phyloP scores from a whole-genome alignment of 1,140 invertebrate genomes.

The Tribolium castaneum region DNA sequence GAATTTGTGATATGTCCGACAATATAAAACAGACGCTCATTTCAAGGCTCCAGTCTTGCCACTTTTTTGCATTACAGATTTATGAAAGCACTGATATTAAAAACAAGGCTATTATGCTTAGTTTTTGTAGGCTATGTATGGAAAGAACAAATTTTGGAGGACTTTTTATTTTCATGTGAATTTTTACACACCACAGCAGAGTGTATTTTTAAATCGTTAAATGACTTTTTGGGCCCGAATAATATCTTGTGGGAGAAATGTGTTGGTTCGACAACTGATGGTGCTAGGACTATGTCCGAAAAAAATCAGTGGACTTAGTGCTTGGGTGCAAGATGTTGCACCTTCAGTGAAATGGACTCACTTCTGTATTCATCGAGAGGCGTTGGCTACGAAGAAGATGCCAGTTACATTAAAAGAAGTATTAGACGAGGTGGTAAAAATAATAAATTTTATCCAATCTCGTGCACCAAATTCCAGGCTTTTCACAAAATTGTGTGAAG shows the following conservation, averaged over 20 bases:
- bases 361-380: neutral
- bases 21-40: neutral
- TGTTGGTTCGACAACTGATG: neutral
- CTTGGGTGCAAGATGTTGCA: neutral
- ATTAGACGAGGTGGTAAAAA: neutral
- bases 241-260: neutral
- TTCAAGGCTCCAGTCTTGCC: neutral
- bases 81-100: neutral
- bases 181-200: neutral
- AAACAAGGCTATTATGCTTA: neutral
- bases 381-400: neutral
- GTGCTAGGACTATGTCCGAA: neutral
- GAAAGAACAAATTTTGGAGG: neutral
- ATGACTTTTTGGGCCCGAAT: neutral
- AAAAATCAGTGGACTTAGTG: neutral
- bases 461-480: neutral
- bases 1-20: neutral
- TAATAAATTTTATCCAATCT: neutral
- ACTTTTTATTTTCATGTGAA: neutral
- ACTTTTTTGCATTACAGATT: neutral
- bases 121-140: neutral
- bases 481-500: neutral
- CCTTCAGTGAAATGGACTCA: neutral
- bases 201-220: neutral
- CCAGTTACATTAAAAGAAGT: neutral